Evolutionary conservation across 2,113 vertebrate species (phyloP), one percentile per base, ranked within the genome.

Genomic region (Lasiurus borealis): DNA sequence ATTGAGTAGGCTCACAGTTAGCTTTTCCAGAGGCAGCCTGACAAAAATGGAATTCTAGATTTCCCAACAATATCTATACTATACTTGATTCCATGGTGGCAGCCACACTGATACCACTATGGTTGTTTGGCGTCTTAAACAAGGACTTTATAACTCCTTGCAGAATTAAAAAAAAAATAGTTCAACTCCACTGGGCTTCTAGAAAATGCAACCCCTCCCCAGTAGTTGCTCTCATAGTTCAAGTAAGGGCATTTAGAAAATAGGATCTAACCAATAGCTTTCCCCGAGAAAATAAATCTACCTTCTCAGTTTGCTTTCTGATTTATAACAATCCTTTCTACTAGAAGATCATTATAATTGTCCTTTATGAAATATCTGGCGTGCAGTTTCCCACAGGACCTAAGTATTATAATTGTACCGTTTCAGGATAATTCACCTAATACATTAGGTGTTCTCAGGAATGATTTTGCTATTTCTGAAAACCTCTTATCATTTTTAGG

Each of bases 291-390:
- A 44, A 96, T 78, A 68, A 36, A 94, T 34, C 62, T 10, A 69
- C 66, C 54, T 25, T 83, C 54, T 71, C 21, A 86, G 40, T 36
- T 96, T 29, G n/a, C 29, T 71, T 95, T 94, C 46, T 69, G 21
- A 78, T 83, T 85, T 50, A 82, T 36, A 69, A 89, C 83, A 14
- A 59, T 80, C 3, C 21, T 80, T 95, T 89, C 34, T 36, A 90
- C 48, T 36, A 92, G 66, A 62, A 83, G 11, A 93, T 23, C 34
- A 93, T 59, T 36, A 50, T 5, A 77, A 82, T 31, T 91, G 8
- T 80, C 54, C 23, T 96, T 96, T 50, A 85, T 71, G 66, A 93
- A 93, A 64, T 89, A 85, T 93, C 85, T 80, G 36, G 9, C 88
- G 75, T 84, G 72, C 44, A 75, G 59, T 91, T 94, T 88, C 48